Percentiles rank a stretch among this genome's conserved stretches.
These are phyloP conservation scores for Apis dorsata DNA, from an alignment of 1,140 invertebrate species.

Conservation along the genomic window DNA sequence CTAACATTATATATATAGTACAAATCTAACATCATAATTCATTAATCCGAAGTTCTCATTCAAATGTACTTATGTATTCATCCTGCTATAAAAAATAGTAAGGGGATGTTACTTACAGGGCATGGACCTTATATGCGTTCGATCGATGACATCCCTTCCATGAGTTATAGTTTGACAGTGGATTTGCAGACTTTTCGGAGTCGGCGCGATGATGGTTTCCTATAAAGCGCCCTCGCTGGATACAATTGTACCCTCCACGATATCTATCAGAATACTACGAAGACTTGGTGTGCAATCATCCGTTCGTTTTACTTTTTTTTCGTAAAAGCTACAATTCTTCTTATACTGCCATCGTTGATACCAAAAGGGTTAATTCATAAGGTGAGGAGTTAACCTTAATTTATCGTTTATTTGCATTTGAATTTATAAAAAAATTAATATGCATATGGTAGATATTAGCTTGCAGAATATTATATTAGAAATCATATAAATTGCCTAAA, in stretches of 20 bases:
- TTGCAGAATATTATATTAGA: not conserved
- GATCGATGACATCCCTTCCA: conserved; percentile 67
- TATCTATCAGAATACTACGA: conserved; percentile 62
- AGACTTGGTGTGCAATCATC: conserved; percentile 43
- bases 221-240: conserved; percentile 67
- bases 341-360: not conserved
- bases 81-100: conserved; percentile 77
- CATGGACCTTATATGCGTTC: conserved; percentile 52
- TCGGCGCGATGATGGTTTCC: conserved; percentile 69
- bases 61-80: not conserved
- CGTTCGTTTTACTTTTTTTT: conserved; percentile 14
- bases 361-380: conserved; percentile 35
- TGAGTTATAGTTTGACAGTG: conserved; percentile 27
- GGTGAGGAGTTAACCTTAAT: conserved; percentile 49
- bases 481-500: not conserved
- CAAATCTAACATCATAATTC: not conserved
- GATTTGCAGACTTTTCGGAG: conserved; percentile 67
- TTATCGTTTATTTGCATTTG: conserved; percentile 6
- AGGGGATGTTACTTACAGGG: conserved; percentile 42
- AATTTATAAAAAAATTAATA: not conserved
- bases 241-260: conserved; percentile 52
- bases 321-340: not conserved
- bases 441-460: not conserved
- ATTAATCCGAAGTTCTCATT: not conserved
- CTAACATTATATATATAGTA: not conserved